Conservation (phyloP, 2,113 vertebrate species). For the Colius striatus region DNA sequence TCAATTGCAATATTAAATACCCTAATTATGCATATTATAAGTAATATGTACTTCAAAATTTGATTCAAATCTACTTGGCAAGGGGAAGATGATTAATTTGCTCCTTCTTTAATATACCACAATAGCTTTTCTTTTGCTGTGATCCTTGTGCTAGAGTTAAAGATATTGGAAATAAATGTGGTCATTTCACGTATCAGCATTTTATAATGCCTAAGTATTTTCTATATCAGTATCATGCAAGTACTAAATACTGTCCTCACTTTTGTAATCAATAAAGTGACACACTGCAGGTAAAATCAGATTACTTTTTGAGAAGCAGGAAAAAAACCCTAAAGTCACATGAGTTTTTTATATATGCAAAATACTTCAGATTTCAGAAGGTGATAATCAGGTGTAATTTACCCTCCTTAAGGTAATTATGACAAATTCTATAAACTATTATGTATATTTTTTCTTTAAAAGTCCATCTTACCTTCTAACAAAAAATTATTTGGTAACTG, state of each 20-base stretch:
- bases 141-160: background rate
- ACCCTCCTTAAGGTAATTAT: background rate
- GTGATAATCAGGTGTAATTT: background rate
- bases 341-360: accelerated
- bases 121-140: background rate
- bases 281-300: background rate
- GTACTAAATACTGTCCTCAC: background rate
- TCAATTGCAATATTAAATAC: conserved; percentile 3
- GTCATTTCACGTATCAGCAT: background rate
- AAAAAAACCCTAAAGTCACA: background rate
- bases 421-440: background rate
- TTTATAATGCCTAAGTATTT: background rate
- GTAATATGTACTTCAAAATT: background rate
- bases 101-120: background rate
- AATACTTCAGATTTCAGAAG: background rate
- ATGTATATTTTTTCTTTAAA: background rate
- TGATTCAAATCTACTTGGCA: background rate
- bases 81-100: background rate
- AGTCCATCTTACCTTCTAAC: background rate
- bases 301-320: background rate
- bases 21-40: background rate
- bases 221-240: background rate
- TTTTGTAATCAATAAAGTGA: background rate
- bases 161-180: background rate
- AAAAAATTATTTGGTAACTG: background rate